These are phyloP conservation scores for Clytia hemisphaerica DNA, from an alignment of 30 jellyfish, hydroid and myxozoan genomes.

Conservation along the genomic window DNA sequence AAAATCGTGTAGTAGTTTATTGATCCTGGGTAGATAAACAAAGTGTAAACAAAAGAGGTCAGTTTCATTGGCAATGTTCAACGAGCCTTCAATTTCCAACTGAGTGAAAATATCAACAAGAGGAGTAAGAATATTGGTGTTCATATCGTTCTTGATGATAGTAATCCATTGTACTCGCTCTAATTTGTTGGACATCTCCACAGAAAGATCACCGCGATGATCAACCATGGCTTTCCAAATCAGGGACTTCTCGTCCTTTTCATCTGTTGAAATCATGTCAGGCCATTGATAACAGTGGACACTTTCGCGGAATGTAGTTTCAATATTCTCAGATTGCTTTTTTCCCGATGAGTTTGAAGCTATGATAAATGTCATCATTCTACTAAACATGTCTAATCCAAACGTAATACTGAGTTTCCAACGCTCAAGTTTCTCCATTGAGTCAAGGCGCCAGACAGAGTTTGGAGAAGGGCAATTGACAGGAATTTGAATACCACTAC, in stretches of 20 bases:
- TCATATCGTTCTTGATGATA: slow-evolving; percentile 25
- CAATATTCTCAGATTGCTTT: background rate
- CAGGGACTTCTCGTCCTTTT: slow-evolving; percentile 24
- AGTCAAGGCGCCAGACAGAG: slow-evolving; percentile 26
- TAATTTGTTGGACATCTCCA: slow-evolving; percentile 22
- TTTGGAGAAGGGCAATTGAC: slow-evolving; percentile 38
- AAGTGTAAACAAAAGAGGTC: slow-evolving; percentile 39
- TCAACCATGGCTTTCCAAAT: slow-evolving; percentile 26
- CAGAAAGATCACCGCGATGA: slow-evolving; percentile 25
- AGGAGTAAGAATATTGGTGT: slow-evolving; percentile 13
- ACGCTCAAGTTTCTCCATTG: slow-evolving; percentile 16
- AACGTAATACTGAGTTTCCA: slow-evolving; percentile 21
- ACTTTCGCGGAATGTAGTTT: slow-evolving; percentile 2
- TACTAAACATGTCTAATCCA: slow-evolving; percentile 36
- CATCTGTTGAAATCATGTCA: slow-evolving; percentile 24
- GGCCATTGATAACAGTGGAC: slow-evolving; percentile 18
- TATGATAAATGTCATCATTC: slow-evolving; percentile 33
- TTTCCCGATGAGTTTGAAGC: slow-evolving; percentile 16
- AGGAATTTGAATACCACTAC: slow-evolving; percentile 28
- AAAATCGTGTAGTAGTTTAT: slow-evolving; percentile 24
- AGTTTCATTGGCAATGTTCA: slow-evolving; percentile 15
- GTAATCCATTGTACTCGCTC: slow-evolving; percentile 48
- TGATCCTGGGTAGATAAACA: slow-evolving; percentile 34
- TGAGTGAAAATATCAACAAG: slow-evolving; percentile 14
- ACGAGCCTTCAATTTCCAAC: slow-evolving; percentile 33